Conservation (phyloP, 1,140 invertebrate genomes). For the Melanaphis sacchari region DNA sequence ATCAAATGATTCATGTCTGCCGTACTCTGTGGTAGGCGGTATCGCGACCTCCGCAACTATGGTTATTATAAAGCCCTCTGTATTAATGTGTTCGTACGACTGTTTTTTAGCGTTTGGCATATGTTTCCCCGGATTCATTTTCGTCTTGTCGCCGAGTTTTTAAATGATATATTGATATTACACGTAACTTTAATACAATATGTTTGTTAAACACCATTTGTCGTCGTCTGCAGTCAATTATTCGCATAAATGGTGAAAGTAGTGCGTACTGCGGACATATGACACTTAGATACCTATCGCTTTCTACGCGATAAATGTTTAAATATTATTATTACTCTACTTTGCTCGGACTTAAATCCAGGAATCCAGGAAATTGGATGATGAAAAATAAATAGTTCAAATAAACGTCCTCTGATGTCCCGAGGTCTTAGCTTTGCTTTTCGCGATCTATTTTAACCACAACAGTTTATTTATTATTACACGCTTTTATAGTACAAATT, state of each 20-base stretch:
- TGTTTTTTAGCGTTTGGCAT: neutral
- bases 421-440: neutral
- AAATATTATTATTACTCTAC: neutral
- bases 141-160: neutral
- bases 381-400: neutral
- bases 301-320: neutral
- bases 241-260: slow-evolving; percentile 20
- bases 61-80: too few relatives aligned
- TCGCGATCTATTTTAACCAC: neutral
- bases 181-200: too few relatives aligned
- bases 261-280: neutral
- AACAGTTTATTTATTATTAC: neutral
- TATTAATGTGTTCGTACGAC: neutral
- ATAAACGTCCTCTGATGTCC: neutral
- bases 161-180: neutral
- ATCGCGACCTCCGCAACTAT: neutral
- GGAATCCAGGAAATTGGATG: too few relatives aligned
- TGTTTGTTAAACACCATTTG: neutral
- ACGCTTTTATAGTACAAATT: neutral
- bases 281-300: neutral
- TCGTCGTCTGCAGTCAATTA: neutral
- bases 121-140: neutral
- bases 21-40: neutral
- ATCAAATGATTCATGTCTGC: neutral
- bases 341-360: neutral